Percentiles rank a stretch among this genome's conserved stretches.
phyloP scores from a whole-genome alignment of 2,113 vertebrate species.

The Martes martes region DNA sequence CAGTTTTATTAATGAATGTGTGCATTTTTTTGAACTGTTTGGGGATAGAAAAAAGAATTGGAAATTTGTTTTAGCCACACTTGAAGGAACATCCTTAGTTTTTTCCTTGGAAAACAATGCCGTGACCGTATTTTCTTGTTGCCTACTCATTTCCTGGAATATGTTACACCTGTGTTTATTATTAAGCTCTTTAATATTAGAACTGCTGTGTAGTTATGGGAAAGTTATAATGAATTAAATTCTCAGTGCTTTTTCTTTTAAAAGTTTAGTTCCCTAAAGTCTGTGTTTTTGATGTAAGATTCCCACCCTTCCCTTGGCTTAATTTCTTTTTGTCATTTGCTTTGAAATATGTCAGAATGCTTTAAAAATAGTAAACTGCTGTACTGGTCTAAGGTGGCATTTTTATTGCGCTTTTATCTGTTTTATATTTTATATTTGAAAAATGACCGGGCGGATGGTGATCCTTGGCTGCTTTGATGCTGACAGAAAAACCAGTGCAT shows the following conservation, averaged over 20 bases:
- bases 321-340: slow-evolving; percentile 3
- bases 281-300: background rate
- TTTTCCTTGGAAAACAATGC: background rate
- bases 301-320: background rate
- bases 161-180: background rate
- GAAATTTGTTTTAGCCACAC: background rate
- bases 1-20: background rate
- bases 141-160: background rate
- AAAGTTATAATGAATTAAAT: background rate
- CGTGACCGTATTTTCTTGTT: background rate
- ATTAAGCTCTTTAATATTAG: background rate
- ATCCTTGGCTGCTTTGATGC: background rate
- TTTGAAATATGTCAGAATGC: background rate
- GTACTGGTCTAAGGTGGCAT: background rate
- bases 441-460: background rate
- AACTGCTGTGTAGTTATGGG: background rate
- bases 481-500: background rate
- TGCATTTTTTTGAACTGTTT: background rate
- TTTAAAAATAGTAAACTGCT: slow-evolving; percentile 17
- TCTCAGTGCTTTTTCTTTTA: background rate
- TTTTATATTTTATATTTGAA: background rate
- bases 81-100: background rate
- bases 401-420: background rate
- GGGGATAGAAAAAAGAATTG: background rate
- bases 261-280: background rate